A percentile compares a stretch with the other conserved stretches of the same genome.
Conservation (phyloP, 2,888 invertebrate genomes). For the Nomada ferruginata region DNA sequence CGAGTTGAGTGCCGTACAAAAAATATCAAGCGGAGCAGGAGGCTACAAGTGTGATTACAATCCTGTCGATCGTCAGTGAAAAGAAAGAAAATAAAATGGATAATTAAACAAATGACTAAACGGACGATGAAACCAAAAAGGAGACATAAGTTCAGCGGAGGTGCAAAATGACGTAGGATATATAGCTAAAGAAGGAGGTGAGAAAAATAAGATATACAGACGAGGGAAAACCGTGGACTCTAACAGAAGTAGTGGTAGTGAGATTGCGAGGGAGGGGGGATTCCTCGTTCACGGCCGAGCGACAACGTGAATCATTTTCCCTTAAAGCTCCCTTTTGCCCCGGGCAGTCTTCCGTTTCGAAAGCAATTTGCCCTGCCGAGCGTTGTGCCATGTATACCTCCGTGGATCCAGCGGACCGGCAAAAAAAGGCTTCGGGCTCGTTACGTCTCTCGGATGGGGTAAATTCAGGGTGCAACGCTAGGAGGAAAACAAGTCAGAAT, state of each 20-base stretch:
- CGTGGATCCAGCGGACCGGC: slow-evolving; percentile 56
- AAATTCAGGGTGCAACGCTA: slow-evolving; percentile 57
- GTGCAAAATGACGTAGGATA: background rate
- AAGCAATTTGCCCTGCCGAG: slow-evolving; percentile 72
- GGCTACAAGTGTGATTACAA: too few species aligned
- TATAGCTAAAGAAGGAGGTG: background rate
- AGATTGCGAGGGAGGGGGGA: slow-evolving; percentile 17
- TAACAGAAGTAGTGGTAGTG: background rate
- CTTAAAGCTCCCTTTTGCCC: slow-evolving; percentile 64
- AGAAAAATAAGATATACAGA: background rate
- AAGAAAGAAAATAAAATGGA: too few species aligned
- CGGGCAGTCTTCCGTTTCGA: slow-evolving; percentile 69
- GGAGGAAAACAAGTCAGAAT: slow-evolving; percentile 51
- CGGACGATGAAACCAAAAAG: too few species aligned
- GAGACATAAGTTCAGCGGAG: too few species aligned
- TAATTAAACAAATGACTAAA: too few species aligned
- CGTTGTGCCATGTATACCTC: slow-evolving; percentile 49
- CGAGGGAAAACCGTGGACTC: background rate
- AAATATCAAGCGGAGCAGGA: too few species aligned
- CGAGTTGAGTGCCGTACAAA: too few species aligned
- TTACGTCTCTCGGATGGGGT: slow-evolving; percentile 59
- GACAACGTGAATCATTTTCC: slow-evolving; percentile 70
- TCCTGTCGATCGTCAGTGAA: too few species aligned
- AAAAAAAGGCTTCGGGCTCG: slow-evolving; percentile 58
- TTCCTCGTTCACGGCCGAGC: slow-evolving; percentile 62